Evolutionary conservation across 2,113 vertebrate species (phyloP), one percentile per base, ranked within the genome.

Genomic region (Butorides virescens): DNA sequence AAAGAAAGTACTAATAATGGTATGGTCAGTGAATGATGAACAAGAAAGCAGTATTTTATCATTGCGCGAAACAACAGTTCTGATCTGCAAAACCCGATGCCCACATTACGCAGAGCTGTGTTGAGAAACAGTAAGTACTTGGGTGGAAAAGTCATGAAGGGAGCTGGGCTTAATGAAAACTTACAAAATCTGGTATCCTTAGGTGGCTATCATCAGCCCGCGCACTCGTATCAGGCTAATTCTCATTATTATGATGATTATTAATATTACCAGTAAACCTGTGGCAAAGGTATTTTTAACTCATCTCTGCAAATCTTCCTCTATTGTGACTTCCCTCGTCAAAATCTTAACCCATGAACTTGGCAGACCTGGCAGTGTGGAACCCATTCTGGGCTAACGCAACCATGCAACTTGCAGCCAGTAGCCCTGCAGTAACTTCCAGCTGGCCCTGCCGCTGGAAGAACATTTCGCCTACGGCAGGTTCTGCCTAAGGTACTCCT

Each of bases 351-450:
- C 23, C 20, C 23, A 46, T 10, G 8, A 92, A 65, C 58, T 61
- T 1, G 0, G 27, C 47, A 55, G 53, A 46, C 34, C 32, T n/a
- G 39, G 23, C 34, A 44, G 47, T 42, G 61, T 0, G 0, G 50
- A 68, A 52, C 20, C 22, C 1, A 0, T 23, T 21, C 18, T 25
- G 58, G 58, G 65, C 29, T 52, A 56, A 50, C 0, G 3, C 56
- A 39, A 15, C 22, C 12, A 6, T 4, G 68, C 32, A 20, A 12
- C 39, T 32, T 62, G 70, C 27, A 44, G 67, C 23, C 75, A 46
- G n/a, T 9, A 22, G 36, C n/a, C 44, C 46, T 37, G 46, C 4
- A 55, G 10, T 5, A 36, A 39, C 32, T 46, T 46, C 59, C 6
- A 61, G 56, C 37, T 19, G 42, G 56, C 6, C 50, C 26, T 66